Percentiles rank a stretch among this genome's conserved stretches.
Conservation (phyloP, 2,888 invertebrate genomes). For the Xanthostigma xanthostigma region DNA sequence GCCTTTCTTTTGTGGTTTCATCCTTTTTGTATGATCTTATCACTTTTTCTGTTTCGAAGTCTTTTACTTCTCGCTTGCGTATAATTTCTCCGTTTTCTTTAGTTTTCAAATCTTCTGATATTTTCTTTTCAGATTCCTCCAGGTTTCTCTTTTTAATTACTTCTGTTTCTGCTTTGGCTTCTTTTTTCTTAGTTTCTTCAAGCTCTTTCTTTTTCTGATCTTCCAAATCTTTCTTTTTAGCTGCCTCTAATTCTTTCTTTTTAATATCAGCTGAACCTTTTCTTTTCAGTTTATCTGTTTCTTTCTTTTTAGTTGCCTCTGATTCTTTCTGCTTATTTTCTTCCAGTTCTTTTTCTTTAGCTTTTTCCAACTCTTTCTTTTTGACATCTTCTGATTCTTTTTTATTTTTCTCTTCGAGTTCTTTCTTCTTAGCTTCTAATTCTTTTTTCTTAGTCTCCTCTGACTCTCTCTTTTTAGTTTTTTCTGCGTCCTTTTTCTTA, state of each 20-base stretch:
- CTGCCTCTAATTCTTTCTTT: constrained; percentile 9
- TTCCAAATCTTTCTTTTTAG: constrained; percentile 3
- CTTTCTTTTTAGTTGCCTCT: constrained; percentile 9
- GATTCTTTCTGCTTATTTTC: constrained; percentile 6
- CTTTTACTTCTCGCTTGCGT: constrained; percentile 11
- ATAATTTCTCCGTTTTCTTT: constrained; percentile 25
- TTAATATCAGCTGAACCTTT: not conserved
- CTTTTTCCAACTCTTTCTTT: constrained; percentile 8
- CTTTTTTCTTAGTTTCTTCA: constrained; percentile 26
- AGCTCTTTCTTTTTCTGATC: constrained; percentile 23
- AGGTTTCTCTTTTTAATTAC: constrained; percentile 26
- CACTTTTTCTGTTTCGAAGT: constrained; percentile 21
- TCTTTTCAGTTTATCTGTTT: not conserved
- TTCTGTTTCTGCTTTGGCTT: constrained; percentile 24
- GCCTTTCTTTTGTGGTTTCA: constrained; percentile 24
- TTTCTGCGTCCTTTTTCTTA: constrained; percentile 5
- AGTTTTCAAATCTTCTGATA: constrained; percentile 21
- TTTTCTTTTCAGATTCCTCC: constrained; percentile 23
- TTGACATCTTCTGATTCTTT: not conserved
- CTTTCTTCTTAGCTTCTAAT: not conserved
- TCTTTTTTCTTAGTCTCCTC: not conserved
- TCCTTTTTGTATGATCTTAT: constrained; percentile 25
- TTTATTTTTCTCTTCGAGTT: constrained; percentile 7
- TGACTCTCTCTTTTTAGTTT: not conserved
- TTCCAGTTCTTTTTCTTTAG: constrained; percentile 1